phyloP scores from a whole-genome alignment of 92 coral and sea anemone genomes.

The Phymanthus crucifer region DNA sequence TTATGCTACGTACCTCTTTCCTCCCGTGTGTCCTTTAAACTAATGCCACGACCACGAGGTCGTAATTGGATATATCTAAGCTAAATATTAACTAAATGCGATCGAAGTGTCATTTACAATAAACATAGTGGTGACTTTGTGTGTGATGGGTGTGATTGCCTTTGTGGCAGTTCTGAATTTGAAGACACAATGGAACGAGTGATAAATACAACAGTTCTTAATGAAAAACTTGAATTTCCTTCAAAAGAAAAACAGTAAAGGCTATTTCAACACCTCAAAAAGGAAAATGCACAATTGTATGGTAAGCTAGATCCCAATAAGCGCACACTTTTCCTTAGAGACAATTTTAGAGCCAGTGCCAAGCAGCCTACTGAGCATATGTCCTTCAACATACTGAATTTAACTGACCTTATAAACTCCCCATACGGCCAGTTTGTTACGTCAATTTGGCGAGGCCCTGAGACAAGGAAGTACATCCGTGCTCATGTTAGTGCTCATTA shows the following conservation, averaged over 20 bases:
- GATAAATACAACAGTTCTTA: background rate
- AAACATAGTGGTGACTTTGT: conserved; percentile 36
- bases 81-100: too few species aligned
- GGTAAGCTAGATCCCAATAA: conserved; percentile 34
- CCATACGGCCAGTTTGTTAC: conserved; percentile 46
- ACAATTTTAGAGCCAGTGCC: conserved; percentile 47
- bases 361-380: conserved; percentile 46
- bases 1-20: too few species aligned
- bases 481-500: conserved; percentile 34
- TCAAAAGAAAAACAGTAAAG: conserved; percentile 32
- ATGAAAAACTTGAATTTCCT: conserved; percentile 43
- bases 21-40: too few species aligned
- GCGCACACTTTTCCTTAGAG: conserved; percentile 37
- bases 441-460: conserved; percentile 43
- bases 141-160: conserved; percentile 37
- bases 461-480: conserved; percentile 28
- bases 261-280: conserved; percentile 46
- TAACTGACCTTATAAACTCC: conserved; percentile 45
- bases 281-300: conserved; percentile 31
- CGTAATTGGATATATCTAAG: too few species aligned
- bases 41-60: too few species aligned
- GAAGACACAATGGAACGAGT: conserved; percentile 41
- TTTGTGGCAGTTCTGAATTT: conserved; percentile 41
- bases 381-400: conserved; percentile 41
- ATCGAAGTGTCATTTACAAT: too few species aligned